Conservation (phyloP, 2,888 invertebrate genomes). For the Aspidapion aeneum region DNA sequence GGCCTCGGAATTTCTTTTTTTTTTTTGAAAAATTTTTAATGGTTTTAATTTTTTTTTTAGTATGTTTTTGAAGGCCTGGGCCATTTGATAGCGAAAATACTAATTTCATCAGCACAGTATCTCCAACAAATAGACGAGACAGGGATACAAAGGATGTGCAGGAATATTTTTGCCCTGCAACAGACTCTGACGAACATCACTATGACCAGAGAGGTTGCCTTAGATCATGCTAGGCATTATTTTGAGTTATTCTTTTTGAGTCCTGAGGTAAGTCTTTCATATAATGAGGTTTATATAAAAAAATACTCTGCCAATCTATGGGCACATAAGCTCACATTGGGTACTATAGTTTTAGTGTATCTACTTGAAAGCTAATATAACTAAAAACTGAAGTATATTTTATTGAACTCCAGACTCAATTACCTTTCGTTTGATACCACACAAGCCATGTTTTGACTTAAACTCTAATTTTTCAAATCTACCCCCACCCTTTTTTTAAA, state of each 20-base stretch:
- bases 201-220: slow-evolving; percentile 72
- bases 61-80: slow-evolving; percentile 91
- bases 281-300: too few relatives aligned
- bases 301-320: too few relatives aligned
- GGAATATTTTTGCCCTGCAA: slow-evolving; percentile 81
- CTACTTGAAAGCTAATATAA: too few relatives aligned
- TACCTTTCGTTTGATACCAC: too few relatives aligned
- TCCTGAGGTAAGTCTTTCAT: slow-evolving; percentile 65
- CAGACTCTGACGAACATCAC: slow-evolving; percentile 84
- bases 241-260: slow-evolving; percentile 80
- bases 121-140: slow-evolving; percentile 77
- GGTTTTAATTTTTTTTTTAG: slow-evolving; percentile 47
- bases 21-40: not conserved
- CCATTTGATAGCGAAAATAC: slow-evolving; percentile 68
- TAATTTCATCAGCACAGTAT: slow-evolving; percentile 77
- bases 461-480: too few relatives aligned
- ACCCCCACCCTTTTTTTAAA: too few relatives aligned
- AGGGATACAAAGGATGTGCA: slow-evolving; percentile 79
- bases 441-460: too few relatives aligned
- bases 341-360: too few relatives aligned
- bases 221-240: slow-evolving; percentile 87
- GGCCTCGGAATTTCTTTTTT: slow-evolving; percentile 11
- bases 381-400: too few relatives aligned
- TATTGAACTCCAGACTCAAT: too few relatives aligned
- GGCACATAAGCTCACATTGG: too few relatives aligned